phyloP scores from a whole-genome alignment of 2,113 vertebrate species.

The Calonectris borealis region DNA sequence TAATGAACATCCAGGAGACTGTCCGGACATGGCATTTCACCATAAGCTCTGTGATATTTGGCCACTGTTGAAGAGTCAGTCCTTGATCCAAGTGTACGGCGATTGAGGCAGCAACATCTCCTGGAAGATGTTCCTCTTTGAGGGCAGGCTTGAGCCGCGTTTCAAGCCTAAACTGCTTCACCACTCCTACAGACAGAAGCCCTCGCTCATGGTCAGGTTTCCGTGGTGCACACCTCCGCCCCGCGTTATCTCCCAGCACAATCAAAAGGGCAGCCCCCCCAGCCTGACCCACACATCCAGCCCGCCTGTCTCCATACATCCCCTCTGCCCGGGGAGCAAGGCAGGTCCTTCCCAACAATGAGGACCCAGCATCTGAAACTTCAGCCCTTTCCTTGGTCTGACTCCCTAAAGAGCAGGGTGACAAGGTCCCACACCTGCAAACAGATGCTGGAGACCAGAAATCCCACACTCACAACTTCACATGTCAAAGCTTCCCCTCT shows the following conservation, averaged over 20 bases:
- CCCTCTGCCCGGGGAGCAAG: not conserved
- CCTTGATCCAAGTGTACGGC: fast-evolving
- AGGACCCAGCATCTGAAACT: not conserved
- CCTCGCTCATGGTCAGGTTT: fast-evolving
- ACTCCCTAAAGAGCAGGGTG: not conserved
- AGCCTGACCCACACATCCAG: not conserved
- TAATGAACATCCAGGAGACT: not conserved
- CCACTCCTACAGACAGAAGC: not conserved
- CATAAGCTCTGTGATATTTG: fast-evolving
- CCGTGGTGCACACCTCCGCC: not conserved
- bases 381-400: not conserved
- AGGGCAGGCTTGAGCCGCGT: fast-evolving
- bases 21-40: not conserved
- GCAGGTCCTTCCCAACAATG: fast-evolving
- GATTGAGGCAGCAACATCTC: not conserved
- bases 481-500: fast-evolving
- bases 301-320: no score
- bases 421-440: not conserved
- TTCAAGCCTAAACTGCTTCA: not conserved
- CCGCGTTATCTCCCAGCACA: not conserved
- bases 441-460: not conserved
- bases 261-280: not conserved
- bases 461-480: not conserved
- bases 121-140: not conserved
- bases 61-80: not conserved